Percentiles rank a stretch among this genome's conserved stretches.
Conservation (phyloP, 2,797 vertebrate genomes). For the Streptopelia turtur region DNA sequence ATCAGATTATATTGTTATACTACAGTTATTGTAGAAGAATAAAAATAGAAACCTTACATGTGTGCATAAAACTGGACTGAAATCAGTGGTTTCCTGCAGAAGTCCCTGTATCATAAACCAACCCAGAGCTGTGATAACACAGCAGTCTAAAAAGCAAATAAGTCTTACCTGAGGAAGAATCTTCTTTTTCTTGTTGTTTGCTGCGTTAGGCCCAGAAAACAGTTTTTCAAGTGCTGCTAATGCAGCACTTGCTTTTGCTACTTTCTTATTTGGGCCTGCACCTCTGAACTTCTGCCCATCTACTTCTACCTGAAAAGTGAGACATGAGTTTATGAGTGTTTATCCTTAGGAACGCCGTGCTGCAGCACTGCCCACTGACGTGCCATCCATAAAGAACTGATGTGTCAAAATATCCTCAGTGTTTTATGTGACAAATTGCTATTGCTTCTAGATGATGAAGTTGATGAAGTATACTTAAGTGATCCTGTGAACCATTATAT, state of each 20-base stretch:
- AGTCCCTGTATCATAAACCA: not conserved
- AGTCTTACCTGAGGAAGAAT: slow-evolving; percentile 90
- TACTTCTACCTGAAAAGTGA: slow-evolving; percentile 91
- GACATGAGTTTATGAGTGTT: slow-evolving; percentile 3
- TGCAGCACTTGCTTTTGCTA: slow-evolving; percentile 97
- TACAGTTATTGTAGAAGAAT: not conserved
- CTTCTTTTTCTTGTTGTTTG: slow-evolving; percentile 98
- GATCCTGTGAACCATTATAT: not conserved
- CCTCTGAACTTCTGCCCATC: slow-evolving; percentile 98
- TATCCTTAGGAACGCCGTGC: not conserved
- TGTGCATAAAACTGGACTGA: not conserved
- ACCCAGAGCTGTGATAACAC: not conserved
- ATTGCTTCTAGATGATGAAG: not conserved
- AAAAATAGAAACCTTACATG: not conserved
- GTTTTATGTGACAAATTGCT: not conserved
- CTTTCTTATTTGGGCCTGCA: slow-evolving; percentile 98
- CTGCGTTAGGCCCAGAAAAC: slow-evolving; percentile 96
- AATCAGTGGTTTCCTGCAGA: not conserved
- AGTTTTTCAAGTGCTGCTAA: slow-evolving; percentile 96
- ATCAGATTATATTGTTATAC: not conserved
- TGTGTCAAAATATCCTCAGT: not conserved
- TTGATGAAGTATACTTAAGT: not conserved
- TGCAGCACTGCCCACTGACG: not conserved
- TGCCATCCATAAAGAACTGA: not conserved
- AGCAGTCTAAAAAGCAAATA: not conserved